Base-by-base conservation (phyloP, 2,797 vertebrate species). In the Sarcoramphus papa region DNA sequence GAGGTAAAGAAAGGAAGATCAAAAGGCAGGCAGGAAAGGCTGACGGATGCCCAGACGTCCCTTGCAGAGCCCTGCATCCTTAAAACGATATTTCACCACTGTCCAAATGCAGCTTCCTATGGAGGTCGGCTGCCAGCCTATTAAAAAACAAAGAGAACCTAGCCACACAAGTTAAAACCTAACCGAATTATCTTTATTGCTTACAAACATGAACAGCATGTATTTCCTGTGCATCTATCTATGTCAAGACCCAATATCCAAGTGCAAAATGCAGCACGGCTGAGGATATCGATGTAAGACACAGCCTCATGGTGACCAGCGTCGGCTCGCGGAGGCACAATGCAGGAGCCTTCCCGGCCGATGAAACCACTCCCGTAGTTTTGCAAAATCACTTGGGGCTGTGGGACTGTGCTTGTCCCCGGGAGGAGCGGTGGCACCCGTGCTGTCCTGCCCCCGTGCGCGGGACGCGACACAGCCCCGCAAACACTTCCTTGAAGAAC, bases 281-380 rank as follows among this genome's bases (percentile, higher is more conserved):
- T 43, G 73, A 33, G 48, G 37, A 1, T 5, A 0, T 16, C 0
- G 2, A 4, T n/a, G 0, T 2, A 5, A 20, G 48, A 4, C 27
- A 2, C 41, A 9, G 4, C 45, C 56, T 41, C 7, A 0, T 21
- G 35, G 47, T 19, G 31, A 37, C 19, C 9, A 22, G n/a, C 41
- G 5, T 4, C 4, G 5, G 19, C 56, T 64, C 1, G 0, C 7
- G 33, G 48, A 12, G 48, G 8, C 28, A 8, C 18, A 6, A 12
- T 33, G 27, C 28, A 27, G 24, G 77, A 76, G 4, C 91, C 21
- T 40, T 3, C 65, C 37, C 0, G 2, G 40, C 27, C 17, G 14
- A 0, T 6, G 9, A 35, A 56, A 14, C 14, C 40, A 4, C 28
- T 4, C 1, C 53, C n/a, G n/a, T 14, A 8, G 21, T 3, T 67